Evolutionary conservation across 2,888 invertebrate genomes (phyloP), one percentile per base, ranked within the genome.

Genomic region (Clitarchus hookeri): DNA sequence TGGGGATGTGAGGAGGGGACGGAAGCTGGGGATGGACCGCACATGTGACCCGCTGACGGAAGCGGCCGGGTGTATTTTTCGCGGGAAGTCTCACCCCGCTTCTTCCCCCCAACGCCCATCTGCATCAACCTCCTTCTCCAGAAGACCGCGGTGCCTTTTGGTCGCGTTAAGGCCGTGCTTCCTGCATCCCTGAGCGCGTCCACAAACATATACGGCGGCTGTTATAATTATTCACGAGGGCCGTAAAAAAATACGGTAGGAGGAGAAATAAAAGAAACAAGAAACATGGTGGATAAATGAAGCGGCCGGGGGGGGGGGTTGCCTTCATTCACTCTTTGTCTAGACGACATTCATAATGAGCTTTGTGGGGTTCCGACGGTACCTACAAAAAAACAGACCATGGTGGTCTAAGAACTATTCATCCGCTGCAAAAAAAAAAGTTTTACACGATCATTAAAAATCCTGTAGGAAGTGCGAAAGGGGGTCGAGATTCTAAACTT

Each of bases 11-110:
- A 11, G 3, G 48, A 48, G 8, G 48, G 48, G 48, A 8, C 48
- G 48, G 48, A 48, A 48, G 65, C n/a, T 8, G 65, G 23, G 65
- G 65, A n/a, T 65, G 65, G 65, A 65, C 65, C 65, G 65, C 65
- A 65, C 65, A 65, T 65, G 65, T 65, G 65, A 65, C 65, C 65
- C 65, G 65, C n/a, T 19, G 65, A 65, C 65, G 65, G 65, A 65
- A 65, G 65, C 65, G n/a, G 23, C 23, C 23, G 65, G 65, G 65
- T 65, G 65, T 65, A n/a, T 19, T 65, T 65, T 65, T n/a, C 65
- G 65, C 65, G 65, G 65, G 23, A 65, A 65, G 65, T n/a, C 65
- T 65, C 12, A 2, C 65, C 65, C 65, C 23, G 6, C 65, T 19
- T 65, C 65, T 65, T n/a, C 8, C 65, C 65, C 36, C 36, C 16